Percentiles rank a stretch among this genome's conserved stretches.
Conservation (phyloP, 1,140 invertebrate genomes). For the Aleiodes sp. region DNA sequence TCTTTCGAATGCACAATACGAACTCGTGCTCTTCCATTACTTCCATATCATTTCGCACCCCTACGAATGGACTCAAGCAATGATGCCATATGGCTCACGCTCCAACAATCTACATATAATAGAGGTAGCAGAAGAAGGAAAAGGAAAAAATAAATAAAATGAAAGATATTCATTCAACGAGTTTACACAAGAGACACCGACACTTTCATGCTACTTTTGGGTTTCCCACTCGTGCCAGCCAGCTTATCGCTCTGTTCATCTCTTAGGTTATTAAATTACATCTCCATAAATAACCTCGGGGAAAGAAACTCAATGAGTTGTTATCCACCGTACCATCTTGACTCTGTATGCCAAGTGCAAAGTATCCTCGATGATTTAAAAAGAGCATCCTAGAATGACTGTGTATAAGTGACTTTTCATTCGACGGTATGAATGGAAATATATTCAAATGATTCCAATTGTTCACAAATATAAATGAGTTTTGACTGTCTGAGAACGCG, state of each 20-base stretch:
- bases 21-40: slow-evolving; percentile 57
- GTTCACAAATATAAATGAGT: no score
- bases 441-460: no score
- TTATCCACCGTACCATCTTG: no score
- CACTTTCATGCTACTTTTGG: slow-evolving; percentile 61
- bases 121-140: not conserved
- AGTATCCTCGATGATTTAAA: no score
- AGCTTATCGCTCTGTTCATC: slow-evolving; percentile 58
- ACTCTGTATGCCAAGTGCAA: no score
- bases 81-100: slow-evolving; percentile 59
- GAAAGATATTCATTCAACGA: slow-evolving; percentile 19
- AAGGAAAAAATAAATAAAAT: slow-evolving; percentile 18
- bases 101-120: not conserved
- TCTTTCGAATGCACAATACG: slow-evolving; percentile 60
- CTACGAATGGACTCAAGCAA: slow-evolving; percentile 44
- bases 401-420: no score
- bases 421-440: no score
- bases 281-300: slow-evolving; percentile 57
- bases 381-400: no score
- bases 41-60: slow-evolving; percentile 68
- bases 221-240: slow-evolving; percentile 45
- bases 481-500: not conserved
- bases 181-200: slow-evolving; percentile 36
- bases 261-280: slow-evolving; percentile 65
- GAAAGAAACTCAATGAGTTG: no score